These are phyloP conservation scores for Nothobranchius furzeri DNA, from an alignment of 2,113 vertebrate species.

Conservation along the genomic window DNA sequence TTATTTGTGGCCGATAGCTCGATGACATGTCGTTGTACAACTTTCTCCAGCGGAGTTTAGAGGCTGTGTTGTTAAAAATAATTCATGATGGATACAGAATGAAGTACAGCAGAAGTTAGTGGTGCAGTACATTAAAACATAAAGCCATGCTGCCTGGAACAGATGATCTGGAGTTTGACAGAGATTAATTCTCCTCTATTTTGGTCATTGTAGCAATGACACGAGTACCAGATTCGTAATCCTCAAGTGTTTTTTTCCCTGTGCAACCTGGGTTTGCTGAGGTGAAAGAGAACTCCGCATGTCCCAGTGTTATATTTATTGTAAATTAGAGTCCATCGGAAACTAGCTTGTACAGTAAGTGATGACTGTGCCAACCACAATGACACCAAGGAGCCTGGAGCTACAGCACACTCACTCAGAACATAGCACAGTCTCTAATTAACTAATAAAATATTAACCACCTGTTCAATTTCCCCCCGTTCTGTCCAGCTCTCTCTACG, in stretches of 20 bases:
- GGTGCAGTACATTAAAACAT: background rate
- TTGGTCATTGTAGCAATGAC: background rate
- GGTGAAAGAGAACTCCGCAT: constrained; percentile 4
- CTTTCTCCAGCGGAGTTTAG: background rate
- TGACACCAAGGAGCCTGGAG: constrained; percentile 74
- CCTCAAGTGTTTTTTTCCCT: background rate
- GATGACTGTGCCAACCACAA: constrained; percentile 70
- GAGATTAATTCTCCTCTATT: constrained; percentile 1
- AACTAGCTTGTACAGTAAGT: constrained; percentile 70
- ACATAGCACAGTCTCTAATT: constrained; percentile 74
- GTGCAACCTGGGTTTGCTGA: background rate
- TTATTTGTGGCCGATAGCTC: too few species aligned
- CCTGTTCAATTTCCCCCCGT: constrained; percentile 69
- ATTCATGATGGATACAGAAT: background rate
- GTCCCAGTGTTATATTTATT: constrained; percentile 46
- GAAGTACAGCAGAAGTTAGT: background rate
- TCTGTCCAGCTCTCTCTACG: constrained; percentile 55
- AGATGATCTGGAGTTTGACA: background rate
- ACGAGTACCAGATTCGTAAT: background rate
- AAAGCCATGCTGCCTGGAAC: background rate
- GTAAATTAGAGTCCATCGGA: constrained; percentile 53
- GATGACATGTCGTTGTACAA: background rate
- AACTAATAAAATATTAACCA: constrained; percentile 81
- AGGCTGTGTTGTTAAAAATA: background rate
- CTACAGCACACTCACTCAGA: constrained; percentile 67